Percentiles rank a stretch among this genome's conserved stretches.
Conservation (phyloP, 2,888 invertebrate genomes). For the Patella ulyssiponensis region DNA sequence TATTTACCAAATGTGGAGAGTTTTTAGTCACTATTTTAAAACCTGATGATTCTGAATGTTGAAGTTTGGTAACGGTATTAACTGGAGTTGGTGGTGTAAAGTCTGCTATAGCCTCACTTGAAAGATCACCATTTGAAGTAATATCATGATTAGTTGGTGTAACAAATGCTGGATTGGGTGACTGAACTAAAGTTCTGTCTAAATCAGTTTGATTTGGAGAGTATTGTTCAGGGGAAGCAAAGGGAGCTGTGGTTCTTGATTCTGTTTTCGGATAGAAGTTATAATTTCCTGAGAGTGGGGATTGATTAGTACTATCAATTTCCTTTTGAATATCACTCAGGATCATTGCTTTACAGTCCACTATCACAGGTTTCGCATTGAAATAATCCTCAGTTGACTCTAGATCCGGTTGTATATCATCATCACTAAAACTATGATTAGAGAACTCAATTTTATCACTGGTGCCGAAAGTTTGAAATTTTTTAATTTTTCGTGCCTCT, state of each 20-base stretch:
- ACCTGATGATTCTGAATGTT: not conserved
- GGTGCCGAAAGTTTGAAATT: constrained; percentile 28
- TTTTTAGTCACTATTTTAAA: not conserved
- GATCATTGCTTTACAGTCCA: constrained; percentile 21
- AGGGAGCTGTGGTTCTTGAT: constrained; percentile 23
- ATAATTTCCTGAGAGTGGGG: not conserved
- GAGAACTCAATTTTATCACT: constrained; percentile 34
- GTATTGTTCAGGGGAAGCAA: constrained; percentile 40
- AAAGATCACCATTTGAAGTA: not conserved
- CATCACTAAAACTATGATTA: constrained; percentile 64
- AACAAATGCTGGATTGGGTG: not conserved
- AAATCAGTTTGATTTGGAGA: constrained; percentile 35
- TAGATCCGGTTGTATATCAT: constrained; percentile 63
- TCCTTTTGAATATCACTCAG: constrained; percentile 6
- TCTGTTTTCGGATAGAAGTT: not conserved
- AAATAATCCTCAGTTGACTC: constrained; percentile 68
- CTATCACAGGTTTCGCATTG: constrained; percentile 38
- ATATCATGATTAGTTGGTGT: not conserved
- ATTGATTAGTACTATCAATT: not conserved
- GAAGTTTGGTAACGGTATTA: not conserved
- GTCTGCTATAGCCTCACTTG: not conserved
- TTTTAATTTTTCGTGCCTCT: constrained; percentile 15
- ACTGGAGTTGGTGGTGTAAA: not conserved
- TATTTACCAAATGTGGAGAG: not conserved
- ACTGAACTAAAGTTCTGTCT: not conserved